These are phyloP conservation scores for Meleagris gallopavo DNA, from an alignment of 2,113 vertebrate species.

Conservation along the genomic window DNA sequence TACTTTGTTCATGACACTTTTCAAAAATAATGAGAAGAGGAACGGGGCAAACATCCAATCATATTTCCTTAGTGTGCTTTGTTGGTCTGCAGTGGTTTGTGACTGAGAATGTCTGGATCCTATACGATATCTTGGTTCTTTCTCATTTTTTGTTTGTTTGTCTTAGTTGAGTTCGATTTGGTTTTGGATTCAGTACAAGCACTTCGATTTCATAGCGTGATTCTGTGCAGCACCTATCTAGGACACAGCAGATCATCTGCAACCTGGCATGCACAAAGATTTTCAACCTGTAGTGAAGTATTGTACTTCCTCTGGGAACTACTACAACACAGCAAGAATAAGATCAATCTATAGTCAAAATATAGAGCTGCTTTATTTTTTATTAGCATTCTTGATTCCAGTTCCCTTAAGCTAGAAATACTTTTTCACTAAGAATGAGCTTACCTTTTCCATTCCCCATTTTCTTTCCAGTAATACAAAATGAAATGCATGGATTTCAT, in stretches of 20 bases:
- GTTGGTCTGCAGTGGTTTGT: neutral
- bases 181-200: neutral
- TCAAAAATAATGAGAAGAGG: neutral
- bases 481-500: neutral
- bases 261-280: neutral
- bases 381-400: neutral
- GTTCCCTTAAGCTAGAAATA: neutral
- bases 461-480: neutral
- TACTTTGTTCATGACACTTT: neutral
- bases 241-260: neutral
- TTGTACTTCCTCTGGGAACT: neutral
- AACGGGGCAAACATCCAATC: neutral
- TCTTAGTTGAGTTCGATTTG: neutral
- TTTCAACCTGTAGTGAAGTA: neutral
- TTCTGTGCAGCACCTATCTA: neutral
- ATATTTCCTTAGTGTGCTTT: neutral
- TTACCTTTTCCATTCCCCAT: neutral
- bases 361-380: neutral
- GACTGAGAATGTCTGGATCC: neutral
- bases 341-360: neutral
- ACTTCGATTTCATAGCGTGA: neutral
- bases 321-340: neutral
- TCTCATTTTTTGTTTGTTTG: neutral
- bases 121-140: neutral
- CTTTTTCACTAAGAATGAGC: neutral